A percentile compares a stretch with the other conserved stretches of the same genome.
These are phyloP conservation scores for Mustelus asterias DNA, from an alignment of 2,113 vertebrate genomes.

Conservation along the genomic window DNA sequence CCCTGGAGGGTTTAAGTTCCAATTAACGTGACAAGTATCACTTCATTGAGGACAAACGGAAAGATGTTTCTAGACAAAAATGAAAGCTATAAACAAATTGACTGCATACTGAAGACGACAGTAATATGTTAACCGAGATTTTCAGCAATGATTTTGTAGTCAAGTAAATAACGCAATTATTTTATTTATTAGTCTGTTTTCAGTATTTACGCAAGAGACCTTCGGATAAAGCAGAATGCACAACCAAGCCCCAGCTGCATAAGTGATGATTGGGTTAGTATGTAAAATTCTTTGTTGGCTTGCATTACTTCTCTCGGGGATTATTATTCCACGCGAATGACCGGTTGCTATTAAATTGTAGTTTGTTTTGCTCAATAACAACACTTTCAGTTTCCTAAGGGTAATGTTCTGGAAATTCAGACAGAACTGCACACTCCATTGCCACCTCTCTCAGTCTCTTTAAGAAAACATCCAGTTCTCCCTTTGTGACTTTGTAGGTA, in stretches of 20 bases:
- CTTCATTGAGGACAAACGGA: not conserved
- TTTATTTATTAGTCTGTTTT: not conserved
- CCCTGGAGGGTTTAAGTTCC: not conserved
- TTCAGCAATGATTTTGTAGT: not conserved
- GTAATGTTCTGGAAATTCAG: not conserved
- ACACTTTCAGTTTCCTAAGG: not conserved
- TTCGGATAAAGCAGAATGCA: not conserved
- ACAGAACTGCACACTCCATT: not conserved
- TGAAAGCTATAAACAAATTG: not conserved
- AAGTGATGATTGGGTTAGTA: slow-evolving; percentile 14
- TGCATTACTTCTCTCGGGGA: too few relatives aligned
- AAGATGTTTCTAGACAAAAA: not conserved
- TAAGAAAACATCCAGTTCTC: not conserved
- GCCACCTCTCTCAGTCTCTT: not conserved
- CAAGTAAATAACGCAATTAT: not conserved
- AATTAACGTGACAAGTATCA: not conserved
- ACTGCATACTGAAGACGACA: not conserved
- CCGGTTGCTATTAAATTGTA: not conserved
- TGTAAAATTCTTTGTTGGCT: not conserved
- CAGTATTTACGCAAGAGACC: slow-evolving; percentile 12
- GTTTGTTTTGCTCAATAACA: not conserved
- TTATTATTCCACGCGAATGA: not conserved
- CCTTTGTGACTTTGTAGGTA: not conserved
- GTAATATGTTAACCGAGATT: not conserved
- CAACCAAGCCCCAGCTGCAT: not conserved